Conservation (phyloP, 2,888 invertebrate species). For the Chrysolina oricalcia region DNA sequence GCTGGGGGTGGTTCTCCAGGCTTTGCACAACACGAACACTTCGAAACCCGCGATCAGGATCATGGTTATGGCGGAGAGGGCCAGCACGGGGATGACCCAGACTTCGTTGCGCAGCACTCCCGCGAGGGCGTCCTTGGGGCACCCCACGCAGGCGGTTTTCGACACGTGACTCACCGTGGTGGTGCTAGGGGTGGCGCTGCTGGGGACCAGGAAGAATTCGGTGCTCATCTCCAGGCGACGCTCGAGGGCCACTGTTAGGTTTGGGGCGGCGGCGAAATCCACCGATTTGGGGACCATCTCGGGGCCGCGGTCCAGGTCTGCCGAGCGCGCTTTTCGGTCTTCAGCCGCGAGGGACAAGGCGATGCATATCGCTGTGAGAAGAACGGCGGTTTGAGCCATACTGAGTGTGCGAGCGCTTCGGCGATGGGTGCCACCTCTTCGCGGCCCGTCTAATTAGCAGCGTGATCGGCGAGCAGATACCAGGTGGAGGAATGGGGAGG, state of each 20-base stretch:
- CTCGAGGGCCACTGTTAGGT: slow-evolving; percentile 55
- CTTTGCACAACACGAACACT: slow-evolving; percentile 89
- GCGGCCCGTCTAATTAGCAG: slow-evolving; percentile 14
- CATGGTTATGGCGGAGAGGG: slow-evolving; percentile 89
- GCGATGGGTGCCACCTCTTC: slow-evolving; percentile 48
- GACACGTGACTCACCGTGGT: slow-evolving; percentile 60
- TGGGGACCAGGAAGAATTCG: slow-evolving; percentile 87
- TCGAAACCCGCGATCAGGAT: slow-evolving; percentile 90
- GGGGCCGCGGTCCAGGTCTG: slow-evolving; percentile 64
- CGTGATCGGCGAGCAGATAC: slow-evolving; percentile 4
- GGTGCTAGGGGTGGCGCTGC: slow-evolving; percentile 68
- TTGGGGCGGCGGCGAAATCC: slow-evolving; percentile 47
- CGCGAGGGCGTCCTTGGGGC: slow-evolving; percentile 56
- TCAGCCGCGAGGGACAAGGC: slow-evolving; percentile 60
- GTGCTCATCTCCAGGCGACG: slow-evolving; percentile 86
- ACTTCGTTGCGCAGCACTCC: slow-evolving; percentile 79
- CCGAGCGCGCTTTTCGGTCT: slow-evolving; percentile 62
- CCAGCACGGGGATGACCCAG: slow-evolving; percentile 93
- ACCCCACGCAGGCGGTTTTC: slow-evolving; percentile 68
- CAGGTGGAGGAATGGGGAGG: background rate
- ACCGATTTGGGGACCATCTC: slow-evolving; percentile 41
- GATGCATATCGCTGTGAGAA: slow-evolving; percentile 61
- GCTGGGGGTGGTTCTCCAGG: slow-evolving; percentile 87
- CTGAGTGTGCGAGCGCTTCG: slow-evolving; percentile 54
- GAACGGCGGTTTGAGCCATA: slow-evolving; percentile 68